Conservation (phyloP, 2,888 invertebrate species). For the Nineta flava region DNA sequence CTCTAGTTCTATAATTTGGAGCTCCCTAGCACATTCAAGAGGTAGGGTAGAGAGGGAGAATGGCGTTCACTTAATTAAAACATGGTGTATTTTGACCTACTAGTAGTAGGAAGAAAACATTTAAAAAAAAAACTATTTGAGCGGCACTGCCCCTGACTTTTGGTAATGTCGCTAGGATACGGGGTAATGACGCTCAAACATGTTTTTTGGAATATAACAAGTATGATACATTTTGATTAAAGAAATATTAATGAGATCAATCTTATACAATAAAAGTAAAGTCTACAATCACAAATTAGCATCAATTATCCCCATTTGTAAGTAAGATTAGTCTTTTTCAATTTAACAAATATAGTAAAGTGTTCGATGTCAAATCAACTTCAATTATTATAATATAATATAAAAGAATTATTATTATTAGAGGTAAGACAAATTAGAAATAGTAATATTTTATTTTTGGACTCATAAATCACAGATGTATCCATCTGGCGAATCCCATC, state of each 20-base stretch:
- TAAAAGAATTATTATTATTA: conserved; percentile 7
- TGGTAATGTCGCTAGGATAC: too few species aligned
- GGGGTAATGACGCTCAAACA: too few species aligned
- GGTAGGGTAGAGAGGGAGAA: conserved; percentile 7
- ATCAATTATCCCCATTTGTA: conserved; percentile 10
- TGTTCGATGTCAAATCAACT: conserved; percentile 10
- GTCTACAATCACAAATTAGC: conserved; percentile 12
- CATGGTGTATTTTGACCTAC: conserved; percentile 12
- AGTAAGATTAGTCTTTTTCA: conserved; percentile 7
- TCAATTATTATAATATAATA: conserved; percentile 7
- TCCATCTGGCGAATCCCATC: conserved; percentile 16
- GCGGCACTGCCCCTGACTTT: too few species aligned
- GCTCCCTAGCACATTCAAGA: too few species aligned
- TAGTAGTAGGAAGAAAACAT: conserved; percentile 11
- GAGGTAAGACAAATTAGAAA: conserved; percentile 9
- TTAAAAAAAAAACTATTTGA: too few species aligned
- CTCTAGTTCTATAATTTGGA: too few species aligned
- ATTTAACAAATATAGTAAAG: conserved; percentile 8
- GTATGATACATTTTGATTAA: conserved; percentile 9
- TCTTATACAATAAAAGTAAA: conserved; percentile 9
- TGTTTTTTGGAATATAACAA: conserved; percentile 9
- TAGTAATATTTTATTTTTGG: conserved; percentile 10
- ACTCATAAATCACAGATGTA: conserved; percentile 17
- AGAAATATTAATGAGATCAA: conserved; percentile 11
- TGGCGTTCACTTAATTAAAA: conserved; percentile 13